A percentile compares a stretch with the other conserved stretches of the same genome.
Evolutionary conservation across 2,797 vertebrate genomes (phyloP).

Genomic region (Sebastes oblongus): DNA sequence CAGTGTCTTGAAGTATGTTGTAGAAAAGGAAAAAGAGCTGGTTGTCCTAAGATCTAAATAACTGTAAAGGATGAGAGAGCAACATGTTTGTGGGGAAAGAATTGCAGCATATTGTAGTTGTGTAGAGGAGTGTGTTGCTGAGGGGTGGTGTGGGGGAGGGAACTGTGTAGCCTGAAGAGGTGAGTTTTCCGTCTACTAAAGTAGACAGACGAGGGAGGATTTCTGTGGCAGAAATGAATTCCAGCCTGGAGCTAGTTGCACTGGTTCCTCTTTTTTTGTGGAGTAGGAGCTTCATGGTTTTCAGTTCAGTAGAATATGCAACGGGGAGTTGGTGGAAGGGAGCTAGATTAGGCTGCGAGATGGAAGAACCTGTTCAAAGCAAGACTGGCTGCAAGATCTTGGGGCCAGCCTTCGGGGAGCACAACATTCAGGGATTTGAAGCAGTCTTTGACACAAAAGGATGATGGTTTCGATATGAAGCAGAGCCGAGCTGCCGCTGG

Average conservation of each 20-base stretch:
- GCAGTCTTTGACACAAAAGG: neutral
- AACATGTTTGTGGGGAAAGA: neutral
- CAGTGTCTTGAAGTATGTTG: neutral
- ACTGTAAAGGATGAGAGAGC: neutral
- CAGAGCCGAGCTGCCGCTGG: neutral
- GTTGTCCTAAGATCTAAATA: neutral
- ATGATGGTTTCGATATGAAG: neutral
- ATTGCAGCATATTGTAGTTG: neutral
- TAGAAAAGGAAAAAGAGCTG: neutral
- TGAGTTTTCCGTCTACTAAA: neutral
- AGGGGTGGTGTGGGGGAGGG: neutral
- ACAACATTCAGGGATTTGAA: neutral
- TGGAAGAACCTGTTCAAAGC: conserved; percentile 32
- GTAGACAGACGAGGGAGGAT: neutral
- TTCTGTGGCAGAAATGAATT: conserved; percentile 14
- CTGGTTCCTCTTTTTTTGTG: conserved; percentile 4
- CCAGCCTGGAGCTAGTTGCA: conserved; percentile 7
- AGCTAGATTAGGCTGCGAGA: conserved; percentile 31
- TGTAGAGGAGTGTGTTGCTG: neutral
- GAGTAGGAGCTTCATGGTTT: conserved; percentile 1
- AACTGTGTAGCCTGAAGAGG: neutral
- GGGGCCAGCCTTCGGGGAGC: neutral
- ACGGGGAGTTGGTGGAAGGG: conserved; percentile 4
- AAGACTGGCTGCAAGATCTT: conserved; percentile 12
- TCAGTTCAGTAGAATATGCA: conserved; percentile 15